Evolutionary conservation across 1,140 invertebrate genomes (phyloP), one percentile per base, ranked within the genome.

Genomic region (Drosophila nasuta): DNA sequence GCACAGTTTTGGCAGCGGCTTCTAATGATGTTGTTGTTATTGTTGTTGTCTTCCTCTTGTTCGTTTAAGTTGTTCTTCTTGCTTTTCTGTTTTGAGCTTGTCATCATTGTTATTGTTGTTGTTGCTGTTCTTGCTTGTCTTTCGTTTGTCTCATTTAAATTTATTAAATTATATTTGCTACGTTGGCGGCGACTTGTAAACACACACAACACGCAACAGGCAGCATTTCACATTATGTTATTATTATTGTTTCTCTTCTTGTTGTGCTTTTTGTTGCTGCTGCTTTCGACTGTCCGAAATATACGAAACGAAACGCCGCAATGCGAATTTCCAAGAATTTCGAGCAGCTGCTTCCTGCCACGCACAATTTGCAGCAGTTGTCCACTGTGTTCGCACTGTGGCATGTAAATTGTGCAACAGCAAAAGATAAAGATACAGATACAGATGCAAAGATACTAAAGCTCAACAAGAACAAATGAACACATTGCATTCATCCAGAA

Each of bases 301-400:
- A 43, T 57, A 76, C 48, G 20, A 25, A 25, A 25, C 20, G 20
- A 63, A 77, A 71, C 30, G 60, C 68, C 77, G 69, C 60, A 58
- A 54, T 80, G 83, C 45, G 67, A 63, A 82, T 80, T 88, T 88
- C 83, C 68, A 73, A 88, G 85, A 89, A 88, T 81, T 88, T 88
- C 79, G 68, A 85, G 85, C 85, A 89, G 85, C 85, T 88, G 85
- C 85, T 88, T 88, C 85, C 85, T 88, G 68, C 64, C 70, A 86
- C 77, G 81, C 79, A 82, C 79, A 82, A 77, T 70, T 63, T 75
- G 66, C 72, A 43, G 51, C 66, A 63, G 52, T 72, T 71, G 65
- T 74, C 70, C 70, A 73, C 54, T 45, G 28, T 45, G 35, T 38
- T 43, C 41, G 30, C 57, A 45, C 58, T 35, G 43, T 57, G 72